Conservation (phyloP, 2,888 invertebrate genomes). For the Brenthis daphne region DNA sequence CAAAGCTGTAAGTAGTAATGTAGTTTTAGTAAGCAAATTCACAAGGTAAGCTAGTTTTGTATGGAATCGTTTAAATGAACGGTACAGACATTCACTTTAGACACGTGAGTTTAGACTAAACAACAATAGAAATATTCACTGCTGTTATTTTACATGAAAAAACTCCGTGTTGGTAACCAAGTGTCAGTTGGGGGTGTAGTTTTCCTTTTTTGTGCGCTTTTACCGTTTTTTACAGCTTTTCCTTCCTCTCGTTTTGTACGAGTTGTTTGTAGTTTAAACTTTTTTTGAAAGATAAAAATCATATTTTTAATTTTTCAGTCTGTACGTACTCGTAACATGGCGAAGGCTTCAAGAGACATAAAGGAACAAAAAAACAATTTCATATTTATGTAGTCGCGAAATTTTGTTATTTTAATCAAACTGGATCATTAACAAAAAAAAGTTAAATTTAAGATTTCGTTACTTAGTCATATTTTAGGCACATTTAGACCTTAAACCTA, state of each 20-base stretch:
- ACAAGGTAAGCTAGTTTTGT: neutral
- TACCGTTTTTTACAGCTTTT: constrained; percentile 20
- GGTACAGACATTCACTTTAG: neutral
- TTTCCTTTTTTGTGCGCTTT: constrained; percentile 9
- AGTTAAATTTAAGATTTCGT: no score
- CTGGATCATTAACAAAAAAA: no score
- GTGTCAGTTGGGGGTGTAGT: constrained; percentile 30
- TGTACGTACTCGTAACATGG: neutral
- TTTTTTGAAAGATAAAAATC: constrained; percentile 13
- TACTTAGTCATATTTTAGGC: no score
- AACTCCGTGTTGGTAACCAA: constrained; percentile 28
- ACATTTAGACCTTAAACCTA: no score
- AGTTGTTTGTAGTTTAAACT: constrained; percentile 22
- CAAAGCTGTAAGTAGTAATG: no score
- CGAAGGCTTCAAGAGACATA: neutral
- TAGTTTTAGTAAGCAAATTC: no score
- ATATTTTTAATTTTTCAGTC: constrained; percentile 15
- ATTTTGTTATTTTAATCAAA: no score
- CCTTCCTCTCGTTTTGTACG: constrained; percentile 24
- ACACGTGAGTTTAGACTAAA: constrained; percentile 6
- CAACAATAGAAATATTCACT: constrained; percentile 25
- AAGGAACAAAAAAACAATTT: neutral
- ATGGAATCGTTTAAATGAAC: neutral
- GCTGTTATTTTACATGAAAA: constrained; percentile 23
- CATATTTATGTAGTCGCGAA: no score